Base-by-base conservation (phyloP, 2,797 vertebrate genomes). In the Sorex maritimensis region DNA sequence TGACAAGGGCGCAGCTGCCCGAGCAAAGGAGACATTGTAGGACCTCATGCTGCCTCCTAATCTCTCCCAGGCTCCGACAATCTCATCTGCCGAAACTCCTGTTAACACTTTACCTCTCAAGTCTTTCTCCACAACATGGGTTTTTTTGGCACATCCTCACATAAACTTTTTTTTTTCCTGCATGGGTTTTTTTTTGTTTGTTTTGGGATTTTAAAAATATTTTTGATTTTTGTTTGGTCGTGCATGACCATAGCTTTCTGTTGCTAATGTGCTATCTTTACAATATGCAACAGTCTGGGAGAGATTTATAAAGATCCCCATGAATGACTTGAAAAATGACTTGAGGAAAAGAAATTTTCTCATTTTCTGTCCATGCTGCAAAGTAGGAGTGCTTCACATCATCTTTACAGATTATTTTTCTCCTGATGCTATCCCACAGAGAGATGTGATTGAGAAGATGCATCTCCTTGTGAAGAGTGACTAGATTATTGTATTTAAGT, bases 21-120 rank as follows among this genome's bases (percentile, higher is more conserved):
- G n/a, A 74, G 82, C 74, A 82, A 92, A 88, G 86, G 77, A 34
- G 21, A 49, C 92, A 61, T 94, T 91, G 90, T 68, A 17, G 6
- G 71, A 4, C 61, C 55, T 71, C 15, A 69, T 24, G 1, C 41
- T 55, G 34, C 72, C 82, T 92, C 17, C 2, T 74, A 41, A 24
- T 44, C 61, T 9, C 90, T 90, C 89, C 69, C 61, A 38, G 58
- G 28, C 89, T 81, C 79, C 58, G 80, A 92, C 55, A 72, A 24
- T 34, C 83, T 86, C 52, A 11, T 93, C 77, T 82, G 41, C 74
- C 90, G 88, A 95, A 83, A 81, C 58, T 75, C 38, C 46, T 87
- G 84, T 92, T 63, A 87, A 79, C 26, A 28, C 85, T 89, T 92
- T 38, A 72, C 6, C 58, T 30, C 67, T 69, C n/a, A 30, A n/a